Evolutionary conservation across 2,888 invertebrate species (phyloP).

Genomic region (Ennomos erosarius): DNA sequence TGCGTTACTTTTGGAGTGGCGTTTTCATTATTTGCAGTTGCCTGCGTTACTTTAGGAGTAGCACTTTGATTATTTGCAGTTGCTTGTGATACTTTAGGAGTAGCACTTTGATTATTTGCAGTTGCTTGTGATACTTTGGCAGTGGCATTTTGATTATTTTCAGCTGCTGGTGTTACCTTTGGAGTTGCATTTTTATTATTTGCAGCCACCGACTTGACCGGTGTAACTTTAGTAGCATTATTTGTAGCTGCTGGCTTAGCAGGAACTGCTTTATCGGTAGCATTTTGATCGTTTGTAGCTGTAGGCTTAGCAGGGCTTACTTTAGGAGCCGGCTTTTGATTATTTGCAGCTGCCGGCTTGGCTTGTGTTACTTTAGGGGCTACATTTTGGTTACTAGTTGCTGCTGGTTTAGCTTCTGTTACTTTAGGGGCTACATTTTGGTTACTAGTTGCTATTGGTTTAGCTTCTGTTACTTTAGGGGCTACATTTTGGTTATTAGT

Average conservation of each 20-base stretch:
- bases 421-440: slow-evolving; percentile 6
- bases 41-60: slow-evolving; percentile 9
- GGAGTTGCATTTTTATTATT: not conserved
- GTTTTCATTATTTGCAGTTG: slow-evolving; percentile 17
- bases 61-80: not conserved
- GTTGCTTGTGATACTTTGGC: slow-evolving; percentile 6
- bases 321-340: slow-evolving; percentile 15
- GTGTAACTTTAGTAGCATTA: slow-evolving; percentile 3
- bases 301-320: slow-evolving; percentile 18
- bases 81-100: not conserved
- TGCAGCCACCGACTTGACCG: not conserved
- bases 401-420: slow-evolving; percentile 1
- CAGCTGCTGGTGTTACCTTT: slow-evolving; percentile 1
- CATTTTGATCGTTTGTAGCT: slow-evolving; percentile 1
- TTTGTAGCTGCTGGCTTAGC: not conserved
- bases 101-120: slow-evolving; percentile 4
- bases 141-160: slow-evolving; percentile 4
- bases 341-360: slow-evolving; percentile 1
- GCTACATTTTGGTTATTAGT: slow-evolving; percentile 9
- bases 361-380: slow-evolving; percentile 22
- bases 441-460: no score
- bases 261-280: slow-evolving; percentile 2
- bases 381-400: slow-evolving; percentile 2
- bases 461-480: slow-evolving; percentile 13
- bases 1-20: slow-evolving; percentile 2